Base-by-base conservation (phyloP, 2,797 vertebrate species). In the Eurystomus glaucurus region DNA sequence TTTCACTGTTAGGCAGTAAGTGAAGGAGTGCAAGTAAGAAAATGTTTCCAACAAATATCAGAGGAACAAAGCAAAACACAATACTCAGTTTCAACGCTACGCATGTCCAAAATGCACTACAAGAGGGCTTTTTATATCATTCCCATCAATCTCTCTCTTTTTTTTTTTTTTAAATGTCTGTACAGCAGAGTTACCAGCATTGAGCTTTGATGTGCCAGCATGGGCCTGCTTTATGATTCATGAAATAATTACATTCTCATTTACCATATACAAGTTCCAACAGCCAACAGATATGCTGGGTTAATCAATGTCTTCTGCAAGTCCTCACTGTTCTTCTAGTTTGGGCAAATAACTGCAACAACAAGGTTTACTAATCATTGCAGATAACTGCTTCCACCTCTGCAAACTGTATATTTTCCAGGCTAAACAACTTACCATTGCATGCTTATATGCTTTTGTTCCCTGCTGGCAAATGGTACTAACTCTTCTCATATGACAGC, bases 271-370 rank as follows among this genome's bases (percentile, higher is more conserved):
- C 70, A 87, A 72, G 81, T 89, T 85, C 33, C 46, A 87, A 35
- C 66, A 81, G 61, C 23, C 48, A 85, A 43, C 35, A 88, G 84
- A 88, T 87, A 39, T 48, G 16, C 11, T 26, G 17, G 11, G 28
- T 77, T 91, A 88, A 95, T 91, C 94, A 61, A 86, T 89, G 70
- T 43, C 52, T 92, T 81, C 84, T 77, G 22, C 61, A 46, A 80
- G 45, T 74, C 69, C 33, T 71, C 61, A 11, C 60, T 70, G 25
- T 35, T 90, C 45, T 88, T 89, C 75, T 60, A 37, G 35, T 80
- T 60, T 50, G 50, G 22, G 28, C 48, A 74, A 37, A 43, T 50
- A 64, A 60, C 39, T 71, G 35, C 45, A 85, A 41, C 41, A 60
- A 43, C 14, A 37, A 71, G 37, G 46, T 25, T 75, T 77, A 51